Evolutionary conservation across 2,888 invertebrate genomes (phyloP).

Genomic region (Calliphora vomitoria): DNA sequence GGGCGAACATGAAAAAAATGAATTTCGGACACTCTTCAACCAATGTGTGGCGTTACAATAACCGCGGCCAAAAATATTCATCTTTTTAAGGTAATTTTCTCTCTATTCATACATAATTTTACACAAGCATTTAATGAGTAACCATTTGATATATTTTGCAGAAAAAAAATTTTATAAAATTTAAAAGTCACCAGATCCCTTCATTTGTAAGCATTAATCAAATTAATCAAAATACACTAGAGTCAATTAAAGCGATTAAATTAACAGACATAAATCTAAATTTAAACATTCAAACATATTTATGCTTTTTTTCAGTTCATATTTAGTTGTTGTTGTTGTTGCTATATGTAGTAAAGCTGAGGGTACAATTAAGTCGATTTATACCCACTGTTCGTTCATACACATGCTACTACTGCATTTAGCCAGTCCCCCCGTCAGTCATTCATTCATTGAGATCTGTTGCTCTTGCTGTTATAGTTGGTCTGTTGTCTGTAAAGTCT

Average conservation of each 20-base stretch:
- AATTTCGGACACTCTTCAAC: no score
- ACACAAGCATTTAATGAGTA: no score
- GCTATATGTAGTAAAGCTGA: not conserved
- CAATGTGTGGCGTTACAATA: no score
- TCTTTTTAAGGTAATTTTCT: no score
- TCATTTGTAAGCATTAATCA: not conserved
- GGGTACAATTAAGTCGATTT: not conserved
- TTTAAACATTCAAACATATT: not conserved
- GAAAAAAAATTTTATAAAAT: no score
- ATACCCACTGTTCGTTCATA: not conserved
- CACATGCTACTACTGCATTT: not conserved
- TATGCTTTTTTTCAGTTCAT: not conserved
- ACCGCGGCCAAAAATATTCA: no score
- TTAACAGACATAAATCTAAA: not conserved
- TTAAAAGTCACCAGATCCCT: not conserved
- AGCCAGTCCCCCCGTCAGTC: not conserved
- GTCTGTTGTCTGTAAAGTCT: conserved; percentile 20
- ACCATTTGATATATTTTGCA: not conserved
- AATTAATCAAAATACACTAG: conserved; percentile 2
- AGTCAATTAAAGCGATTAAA: not conserved
- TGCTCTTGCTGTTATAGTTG: conserved; percentile 10
- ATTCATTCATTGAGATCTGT: not conserved
- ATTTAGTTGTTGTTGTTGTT: not conserved
- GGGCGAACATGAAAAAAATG: no score
- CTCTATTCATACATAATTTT: no score